Base-by-base conservation (phyloP, 2,888 invertebrate species). In the Zonitis immaculata region DNA sequence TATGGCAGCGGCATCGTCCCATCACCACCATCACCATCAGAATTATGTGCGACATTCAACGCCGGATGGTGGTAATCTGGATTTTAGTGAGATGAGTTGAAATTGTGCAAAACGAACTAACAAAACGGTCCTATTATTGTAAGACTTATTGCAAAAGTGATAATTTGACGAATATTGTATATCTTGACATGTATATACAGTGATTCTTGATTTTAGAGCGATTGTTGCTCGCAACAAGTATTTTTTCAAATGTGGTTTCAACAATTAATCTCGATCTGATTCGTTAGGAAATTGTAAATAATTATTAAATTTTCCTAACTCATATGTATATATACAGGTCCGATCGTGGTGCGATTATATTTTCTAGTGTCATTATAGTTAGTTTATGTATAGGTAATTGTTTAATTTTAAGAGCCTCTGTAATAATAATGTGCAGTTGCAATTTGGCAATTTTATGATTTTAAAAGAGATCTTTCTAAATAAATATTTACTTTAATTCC, bases 21-120 rank as follows among this genome's bases (percentile, higher is more conserved):
- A 35, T 8, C 35, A 35, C 39, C 39, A 39, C 8, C 44, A 68
- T 0, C 69, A 70, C 51, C 68, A 71, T 51, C 70, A 73, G 54
- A 72, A 69, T 60, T 71, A 71, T 57, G 69, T 68, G 56, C 67
- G 72, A 57, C 68, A 73, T 57, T 66, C 71, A 1, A 53, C 70
- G 2, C 56, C 61, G 28, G 39, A 39, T 20, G 62, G 58, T 18
- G 58, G 59, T 43, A 58, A 52, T 44, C 27, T 49, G 46, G 49
- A 56, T 8, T 56, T 56, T 12, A 42, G 20, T 39, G 56, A 52
- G 51, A 12, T 56, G 54, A 25, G 58, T 56, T 44, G 56, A 59
- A 39, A 39, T 39, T 20, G 35, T 16, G 22, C n/a, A n/a, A n/a
- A n/a, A n/a, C n/a, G n/a, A n/a, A n/a, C n/a, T n/a, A 22, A 22